These are phyloP conservation scores for Drosophila nigrodunni DNA, from an alignment of 1,140 invertebrate genomes.

Conservation along the genomic window DNA sequence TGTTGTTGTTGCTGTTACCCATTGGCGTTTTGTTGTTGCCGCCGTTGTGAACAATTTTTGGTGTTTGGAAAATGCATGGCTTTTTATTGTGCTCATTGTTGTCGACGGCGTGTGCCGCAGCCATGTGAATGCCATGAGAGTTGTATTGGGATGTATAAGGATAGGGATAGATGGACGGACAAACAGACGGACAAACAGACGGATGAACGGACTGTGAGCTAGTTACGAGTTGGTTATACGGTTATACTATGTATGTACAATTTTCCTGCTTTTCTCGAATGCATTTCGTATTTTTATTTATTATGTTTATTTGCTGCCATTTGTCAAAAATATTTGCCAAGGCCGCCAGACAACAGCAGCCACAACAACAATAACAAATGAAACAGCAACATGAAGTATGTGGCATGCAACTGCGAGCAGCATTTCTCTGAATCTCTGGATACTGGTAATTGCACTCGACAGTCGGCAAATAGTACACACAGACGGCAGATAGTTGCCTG, in stretches of 20 bases:
- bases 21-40: conserved; percentile 38
- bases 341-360: conserved; percentile 44
- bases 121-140: conserved; percentile 47
- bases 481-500: conserved; percentile 2
- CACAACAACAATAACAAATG: conserved; percentile 26
- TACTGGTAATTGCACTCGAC: conserved; percentile 48
- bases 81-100: conserved; percentile 82
- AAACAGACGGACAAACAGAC: neutral
- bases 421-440: conserved; percentile 18
- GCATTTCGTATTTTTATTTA: conserved; percentile 76
- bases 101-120: conserved; percentile 44
- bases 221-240: conserved; percentile 40
- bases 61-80: conserved; percentile 83
- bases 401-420: conserved; percentile 33
- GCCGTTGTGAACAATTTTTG: conserved; percentile 72
- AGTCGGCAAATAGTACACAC: neutral
- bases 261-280: conserved; percentile 53
- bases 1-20: conserved; percentile 35
- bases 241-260: neutral
- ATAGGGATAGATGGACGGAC: conserved; percentile 15
- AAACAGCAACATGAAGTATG: conserved; percentile 34
- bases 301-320: conserved; percentile 82
- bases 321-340: conserved; percentile 74
- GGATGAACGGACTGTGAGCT: conserved; percentile 36
- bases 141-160: neutral